Base-by-base conservation (phyloP, 2,797 vertebrate species). In the Sorex maritimensis region DNA sequence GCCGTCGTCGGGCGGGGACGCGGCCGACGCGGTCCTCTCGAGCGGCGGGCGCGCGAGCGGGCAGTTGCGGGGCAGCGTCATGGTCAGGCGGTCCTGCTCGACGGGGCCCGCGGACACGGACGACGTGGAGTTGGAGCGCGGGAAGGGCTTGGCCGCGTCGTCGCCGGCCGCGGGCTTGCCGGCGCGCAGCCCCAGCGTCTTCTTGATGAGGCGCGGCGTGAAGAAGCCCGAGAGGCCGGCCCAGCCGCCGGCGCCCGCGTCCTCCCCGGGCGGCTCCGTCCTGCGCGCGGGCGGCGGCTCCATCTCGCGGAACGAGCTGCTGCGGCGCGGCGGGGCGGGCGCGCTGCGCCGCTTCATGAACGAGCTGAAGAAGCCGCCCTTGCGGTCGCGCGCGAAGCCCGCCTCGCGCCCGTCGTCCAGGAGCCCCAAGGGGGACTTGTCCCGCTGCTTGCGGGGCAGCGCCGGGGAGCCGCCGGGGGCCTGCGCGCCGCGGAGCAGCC, bases 281-380 rank as follows among this genome's bases (percentile, higher is more conserved):
- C 41, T 44, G 5, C 41, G 41, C 41, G 99, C 95, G 99, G 99
- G 5, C 99, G 49, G 49, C 49, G 49, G 99, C 97, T 99, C 99
- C 99, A 99, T 99, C 97, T 99, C 99, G 65, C 99, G 98, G 97
- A 99, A 99, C 81, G 99, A 99, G 94, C 99, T 99, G 98, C 99
- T 99, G 97, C 99, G 99, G 95, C 99, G 99, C 34, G 99, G 99
- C 14, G 99, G 99, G 0, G 99, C 99, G 5, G 99, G 99, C 58
- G 99, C 99, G 7, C 99, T 99, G 96, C 99, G 99, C 97, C 99
- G 99, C 98, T 99, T 99, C 97, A 99, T 99, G 94, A 99, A 99
- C 80, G 99, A 99, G 98, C 99, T 99, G 97, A 99, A 99, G 98
- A 99, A 99, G 96, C 99, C 99, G 1, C 99, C 99, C 97, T 99